Base-by-base conservation (phyloP, 2,888 invertebrate genomes). In the Pediacus dermestoides region DNA sequence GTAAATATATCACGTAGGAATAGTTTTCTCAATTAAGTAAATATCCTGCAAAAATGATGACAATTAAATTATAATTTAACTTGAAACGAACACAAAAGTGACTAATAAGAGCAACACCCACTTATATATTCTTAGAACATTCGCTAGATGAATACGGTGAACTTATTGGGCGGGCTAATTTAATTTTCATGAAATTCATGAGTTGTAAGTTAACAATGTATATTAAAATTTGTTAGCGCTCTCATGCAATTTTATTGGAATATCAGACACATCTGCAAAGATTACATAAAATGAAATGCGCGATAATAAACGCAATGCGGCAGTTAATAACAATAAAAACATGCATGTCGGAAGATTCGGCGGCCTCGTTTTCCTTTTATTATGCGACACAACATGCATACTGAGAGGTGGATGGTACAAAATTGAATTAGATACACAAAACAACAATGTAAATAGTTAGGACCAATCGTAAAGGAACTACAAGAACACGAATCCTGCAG, bases 281-380 rank as follows among this genome's bases (percentile, higher is more conserved):
- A 28, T 28, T 28, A 28, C n/a, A 11, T 37, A 36, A 37, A 33
- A 28, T 28, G 27, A 34, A 39, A 34, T 28, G 39, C 31, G 15
- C 22, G 30, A 35, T 39, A 39, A 39, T 44, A 44, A 40, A 44
- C 39, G 36, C 37, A 40, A 27, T 35, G 39, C 37, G 30, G 37
- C 35, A 43, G 31, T 43, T 39, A 43, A 41, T 40, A 41, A 42
- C 37, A 45, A 45, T 42, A 45, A 45, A 45, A 44, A 42, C 39
- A 42, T 34, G 31, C 41, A 45, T 37, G 41, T 41, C 28, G 42
- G 37, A 34, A 41, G 44, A 44, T 44, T 34, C 32, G 13, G 27
- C 39, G 40, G 26, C 4, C 6, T 11, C 44, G 40, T 39, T 21
- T 14, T 39, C 41, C 18, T 41, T 44, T 44, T 44, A 44, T 44